Percentiles rank a stretch among this genome's conserved stretches.
phyloP scores from a whole-genome alignment of 2,888 invertebrate species.

The Phytoseiulus persimilis region DNA sequence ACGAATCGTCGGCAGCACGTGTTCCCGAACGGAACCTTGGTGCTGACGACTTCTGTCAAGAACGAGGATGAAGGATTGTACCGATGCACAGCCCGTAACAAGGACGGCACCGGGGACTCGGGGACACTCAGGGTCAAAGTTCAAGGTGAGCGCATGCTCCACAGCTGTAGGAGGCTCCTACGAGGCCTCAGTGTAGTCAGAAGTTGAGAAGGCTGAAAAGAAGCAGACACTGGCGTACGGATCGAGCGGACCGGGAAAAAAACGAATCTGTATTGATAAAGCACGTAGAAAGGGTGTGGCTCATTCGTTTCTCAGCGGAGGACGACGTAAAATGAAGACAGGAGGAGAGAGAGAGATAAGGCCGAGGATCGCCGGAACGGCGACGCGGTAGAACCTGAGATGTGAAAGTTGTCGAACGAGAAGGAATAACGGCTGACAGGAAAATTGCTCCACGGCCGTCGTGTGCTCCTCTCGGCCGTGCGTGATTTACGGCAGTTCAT shows the following conservation, averaged over 20 bases:
- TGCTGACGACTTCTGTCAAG: slow-evolving; percentile 74
- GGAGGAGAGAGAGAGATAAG: not conserved
- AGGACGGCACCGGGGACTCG: slow-evolving; percentile 56
- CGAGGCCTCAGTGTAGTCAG: not conserved
- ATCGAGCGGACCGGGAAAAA: not conserved
- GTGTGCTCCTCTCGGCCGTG: not conserved
- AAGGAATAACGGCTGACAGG: not conserved
- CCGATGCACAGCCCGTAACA: slow-evolving; percentile 77
- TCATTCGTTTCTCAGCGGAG: not conserved
- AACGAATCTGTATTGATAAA: slow-evolving; percentile 43
- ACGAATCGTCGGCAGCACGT: slow-evolving; percentile 76
- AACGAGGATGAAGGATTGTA: slow-evolving; percentile 78
- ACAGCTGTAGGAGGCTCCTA: not conserved
- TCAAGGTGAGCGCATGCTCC: not conserved
- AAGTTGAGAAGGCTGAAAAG: not conserved
- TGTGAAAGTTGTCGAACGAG: not conserved
- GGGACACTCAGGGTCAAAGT: slow-evolving; percentile 20
- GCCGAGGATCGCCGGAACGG: not conserved
- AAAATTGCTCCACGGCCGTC: not conserved
- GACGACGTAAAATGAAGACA: not conserved
- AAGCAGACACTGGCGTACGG: slow-evolving; percentile 1
- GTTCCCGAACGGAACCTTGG: slow-evolving; percentile 73
- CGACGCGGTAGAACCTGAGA: not conserved
- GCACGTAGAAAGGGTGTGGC: slow-evolving; percentile 24
- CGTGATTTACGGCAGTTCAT: slow-evolving; percentile 5